Percentiles rank a stretch among this genome's conserved stretches.
These are phyloP conservation scores for Metalampra italica DNA, from an alignment of 2,888 invertebrate species.

Conservation along the genomic window DNA sequence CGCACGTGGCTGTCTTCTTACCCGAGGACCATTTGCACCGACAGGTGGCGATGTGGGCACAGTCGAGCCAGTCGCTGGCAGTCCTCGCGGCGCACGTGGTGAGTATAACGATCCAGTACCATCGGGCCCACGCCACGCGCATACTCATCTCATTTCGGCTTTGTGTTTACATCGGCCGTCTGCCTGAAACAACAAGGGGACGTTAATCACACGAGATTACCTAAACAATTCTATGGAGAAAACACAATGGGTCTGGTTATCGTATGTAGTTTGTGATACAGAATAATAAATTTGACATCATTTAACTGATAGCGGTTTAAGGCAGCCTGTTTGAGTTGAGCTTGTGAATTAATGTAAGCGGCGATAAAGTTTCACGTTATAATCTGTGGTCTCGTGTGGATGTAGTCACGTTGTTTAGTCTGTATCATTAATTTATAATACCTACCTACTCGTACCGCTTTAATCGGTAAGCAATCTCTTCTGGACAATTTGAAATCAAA, in stretches of 20 bases:
- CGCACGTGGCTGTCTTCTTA: constrained; percentile 93
- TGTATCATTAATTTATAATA: background rate
- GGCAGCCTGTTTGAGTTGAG: constrained; percentile 6
- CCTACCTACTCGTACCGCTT: too few relatives aligned
- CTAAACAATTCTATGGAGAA: constrained; percentile 41
- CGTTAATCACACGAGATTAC: constrained; percentile 49
- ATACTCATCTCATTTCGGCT: constrained; percentile 77
- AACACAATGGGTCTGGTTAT: constrained; percentile 30
- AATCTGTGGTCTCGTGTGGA: too few relatives aligned
- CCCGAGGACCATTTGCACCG: constrained; percentile 95
- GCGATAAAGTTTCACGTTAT: background rate
- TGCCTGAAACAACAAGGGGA: constrained; percentile 67
- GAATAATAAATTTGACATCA: constrained; percentile 8
- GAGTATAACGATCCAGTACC: constrained; percentile 75
- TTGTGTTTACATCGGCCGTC: constrained; percentile 69
- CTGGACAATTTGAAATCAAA: too few relatives aligned
- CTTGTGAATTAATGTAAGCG: constrained; percentile 4
- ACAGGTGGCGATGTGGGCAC: constrained; percentile 89
- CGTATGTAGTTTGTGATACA: constrained; percentile 11
- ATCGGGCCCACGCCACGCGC: constrained; percentile 76
- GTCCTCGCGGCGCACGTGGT: constrained; percentile 72
- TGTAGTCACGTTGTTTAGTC: background rate
- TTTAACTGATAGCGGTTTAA: constrained; percentile 5
- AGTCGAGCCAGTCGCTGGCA: constrained; percentile 90
- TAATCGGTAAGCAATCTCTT: too few relatives aligned